Conservation (phyloP, 2,797 vertebrate genomes). For the Rhyacichthys aspro region DNA sequence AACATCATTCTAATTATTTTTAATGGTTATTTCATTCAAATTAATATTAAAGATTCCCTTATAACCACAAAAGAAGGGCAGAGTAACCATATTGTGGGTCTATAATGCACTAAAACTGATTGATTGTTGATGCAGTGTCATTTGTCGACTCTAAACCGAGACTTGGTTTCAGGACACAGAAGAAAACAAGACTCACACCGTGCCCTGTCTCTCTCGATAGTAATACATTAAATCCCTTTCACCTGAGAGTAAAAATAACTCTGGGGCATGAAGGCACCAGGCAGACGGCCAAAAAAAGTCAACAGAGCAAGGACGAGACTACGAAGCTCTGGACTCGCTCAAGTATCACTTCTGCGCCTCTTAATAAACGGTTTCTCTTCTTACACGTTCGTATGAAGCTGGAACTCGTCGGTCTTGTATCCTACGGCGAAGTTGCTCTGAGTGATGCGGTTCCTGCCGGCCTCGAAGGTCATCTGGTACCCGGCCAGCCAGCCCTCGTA, state of each 20-base stretch:
- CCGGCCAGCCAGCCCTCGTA: slow-evolving; percentile 96
- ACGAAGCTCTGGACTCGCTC: no score
- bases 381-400: slow-evolving; percentile 98
- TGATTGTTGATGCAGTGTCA: no score
- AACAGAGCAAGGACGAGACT: no score
- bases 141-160: no score
- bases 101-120: no score
- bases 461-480: slow-evolving; percentile 97
- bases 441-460: slow-evolving; percentile 90
- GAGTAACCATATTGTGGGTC: no score
- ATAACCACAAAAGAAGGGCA: no score
- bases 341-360: no score
- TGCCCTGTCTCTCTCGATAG: slow-evolving; percentile 29
- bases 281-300: slow-evolving; percentile 22
- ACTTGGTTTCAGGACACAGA: slow-evolving; percentile 38
- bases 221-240: slow-evolving; percentile 70
- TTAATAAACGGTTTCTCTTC: no score
- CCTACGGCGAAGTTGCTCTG: slow-evolving; percentile 98
- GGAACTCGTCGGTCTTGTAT: slow-evolving; percentile 96
- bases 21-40: no score
- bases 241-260: slow-evolving; percentile 63
- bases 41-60: no score
- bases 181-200: slow-evolving; percentile 29
- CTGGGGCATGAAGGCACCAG: slow-evolving; percentile 12
- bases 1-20: no score